A percentile compares a stretch with the other conserved stretches of the same genome.
These are phyloP conservation scores for Anorthoa munda DNA, from an alignment of 2,888 invertebrate species.

Conservation along the genomic window DNA sequence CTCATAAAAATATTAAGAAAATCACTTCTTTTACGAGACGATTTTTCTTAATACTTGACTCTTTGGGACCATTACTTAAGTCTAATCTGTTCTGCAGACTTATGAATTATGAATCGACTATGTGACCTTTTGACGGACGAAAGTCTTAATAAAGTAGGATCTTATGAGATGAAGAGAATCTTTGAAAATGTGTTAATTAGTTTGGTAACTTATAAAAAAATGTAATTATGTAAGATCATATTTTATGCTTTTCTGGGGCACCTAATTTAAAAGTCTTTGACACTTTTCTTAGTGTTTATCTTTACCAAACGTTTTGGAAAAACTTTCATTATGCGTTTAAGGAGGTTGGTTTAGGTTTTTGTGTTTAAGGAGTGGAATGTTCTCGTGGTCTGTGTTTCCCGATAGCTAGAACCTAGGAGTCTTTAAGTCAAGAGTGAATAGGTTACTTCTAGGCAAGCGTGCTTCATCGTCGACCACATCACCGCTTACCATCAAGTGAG, in stretches of 20 bases:
- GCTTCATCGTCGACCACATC: no score
- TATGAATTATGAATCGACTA: constrained; percentile 57
- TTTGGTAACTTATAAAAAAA: constrained; percentile 33
- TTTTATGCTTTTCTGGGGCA: neutral
- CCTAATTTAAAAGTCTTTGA: neutral
- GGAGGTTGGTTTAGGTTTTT: no score
- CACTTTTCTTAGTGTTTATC: neutral
- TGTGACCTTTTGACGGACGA: constrained; percentile 46
- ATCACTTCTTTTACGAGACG: constrained; percentile 22
- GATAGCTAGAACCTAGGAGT: no score
- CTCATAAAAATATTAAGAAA: constrained; percentile 28
- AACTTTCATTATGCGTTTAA: no score
- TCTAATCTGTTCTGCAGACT: constrained; percentile 53
- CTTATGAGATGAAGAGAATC: constrained; percentile 31
- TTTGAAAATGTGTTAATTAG: constrained; percentile 39
- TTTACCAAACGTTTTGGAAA: no score
- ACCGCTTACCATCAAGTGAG: no score
- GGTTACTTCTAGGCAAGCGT: no score
- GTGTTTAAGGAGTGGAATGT: no score
- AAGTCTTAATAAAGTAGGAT: constrained; percentile 43
- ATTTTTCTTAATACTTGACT: constrained; percentile 40
- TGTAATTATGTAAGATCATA: neutral
- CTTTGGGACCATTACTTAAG: constrained; percentile 46
- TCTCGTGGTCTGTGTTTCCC: no score
- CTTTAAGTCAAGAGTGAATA: no score